Evolutionary conservation across 2,113 vertebrate genomes (phyloP).

Genomic region (Lathamus discolor): DNA sequence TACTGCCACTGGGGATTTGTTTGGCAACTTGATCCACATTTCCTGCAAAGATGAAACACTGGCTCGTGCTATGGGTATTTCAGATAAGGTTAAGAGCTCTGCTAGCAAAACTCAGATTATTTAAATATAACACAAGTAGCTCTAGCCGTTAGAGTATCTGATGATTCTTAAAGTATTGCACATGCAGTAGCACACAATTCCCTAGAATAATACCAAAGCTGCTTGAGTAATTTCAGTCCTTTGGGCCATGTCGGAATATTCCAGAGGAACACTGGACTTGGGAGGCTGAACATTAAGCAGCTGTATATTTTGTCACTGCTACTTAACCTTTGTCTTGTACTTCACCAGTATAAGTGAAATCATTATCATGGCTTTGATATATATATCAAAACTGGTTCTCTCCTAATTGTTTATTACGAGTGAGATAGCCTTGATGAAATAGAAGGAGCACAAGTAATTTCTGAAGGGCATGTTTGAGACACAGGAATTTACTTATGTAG

Average conservation of each 20-base stretch:
- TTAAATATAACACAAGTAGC: neutral
- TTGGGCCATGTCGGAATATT: neutral
- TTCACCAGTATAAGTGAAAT: neutral
- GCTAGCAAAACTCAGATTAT: neutral
- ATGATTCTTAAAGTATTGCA: neutral
- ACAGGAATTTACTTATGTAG: neutral
- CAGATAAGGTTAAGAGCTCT: neutral
- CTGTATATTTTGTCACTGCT: neutral
- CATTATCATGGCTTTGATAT: neutral
- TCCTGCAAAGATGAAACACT: neutral
- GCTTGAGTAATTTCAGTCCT: neutral
- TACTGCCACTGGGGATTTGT: neutral
- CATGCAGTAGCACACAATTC: neutral
- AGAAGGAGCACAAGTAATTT: neutral
- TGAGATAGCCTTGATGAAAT: neutral
- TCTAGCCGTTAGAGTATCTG: neutral
- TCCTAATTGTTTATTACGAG: neutral
- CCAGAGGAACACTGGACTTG: neutral
- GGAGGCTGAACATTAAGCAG: neutral
- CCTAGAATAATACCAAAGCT: neutral
- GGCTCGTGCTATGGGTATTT: neutral
- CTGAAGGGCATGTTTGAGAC: neutral
- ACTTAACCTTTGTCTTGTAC: neutral
- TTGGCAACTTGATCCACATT: neutral
- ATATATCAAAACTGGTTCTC: neutral